Evolutionary conservation across 2,113 vertebrate species (phyloP), one percentile per base, ranked within the genome.

Genomic region (Nesogale talazaci): DNA sequence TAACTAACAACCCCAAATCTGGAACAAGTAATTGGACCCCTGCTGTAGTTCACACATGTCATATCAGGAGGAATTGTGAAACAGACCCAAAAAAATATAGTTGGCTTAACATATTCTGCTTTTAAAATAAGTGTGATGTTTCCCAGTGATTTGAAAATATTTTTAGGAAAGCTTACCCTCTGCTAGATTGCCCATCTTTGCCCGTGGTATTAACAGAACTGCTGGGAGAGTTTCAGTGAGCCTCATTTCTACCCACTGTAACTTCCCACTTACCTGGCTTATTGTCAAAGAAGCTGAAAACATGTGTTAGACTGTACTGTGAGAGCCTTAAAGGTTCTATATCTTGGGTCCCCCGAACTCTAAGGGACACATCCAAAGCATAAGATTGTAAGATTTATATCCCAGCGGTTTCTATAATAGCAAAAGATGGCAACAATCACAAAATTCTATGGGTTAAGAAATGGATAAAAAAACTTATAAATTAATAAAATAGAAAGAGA

Each of bases 51-150:
- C 56, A 57, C 10, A 69, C 1, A 56, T 14, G 7, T 31, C 25
- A 17, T 36, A 52, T 38, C 27, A 83, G 46, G 69, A 67, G 38
- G 23, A 31, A 83, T 36, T 40, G 61, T 79, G 36, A 78, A 83
- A 67, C 31, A 83, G 63, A 78, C 70, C 2, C 8, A 67, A 52
- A 74, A 36, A 6, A 57, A 79, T 70, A 67, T 82, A 74, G 36
- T 89, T 92, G 74, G 31, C 27, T 42, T 20, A 56, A 65, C 36
- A 23, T 63, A 16, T 56, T 89, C 59, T 83, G 14, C 6, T 89
- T 76, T 61, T 70, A 89, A 96, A 70, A 67, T 92, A 61, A 79
- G 14, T 20, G 19, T 63, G 34, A 90, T 36, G 14, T n/a, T 20
- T 27, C 2, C 3, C 36, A 10, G 36, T 80, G 31, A 78, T 69